Base-by-base conservation (phyloP, 2,888 invertebrate species). In the Brachynemurus nebulosus region DNA sequence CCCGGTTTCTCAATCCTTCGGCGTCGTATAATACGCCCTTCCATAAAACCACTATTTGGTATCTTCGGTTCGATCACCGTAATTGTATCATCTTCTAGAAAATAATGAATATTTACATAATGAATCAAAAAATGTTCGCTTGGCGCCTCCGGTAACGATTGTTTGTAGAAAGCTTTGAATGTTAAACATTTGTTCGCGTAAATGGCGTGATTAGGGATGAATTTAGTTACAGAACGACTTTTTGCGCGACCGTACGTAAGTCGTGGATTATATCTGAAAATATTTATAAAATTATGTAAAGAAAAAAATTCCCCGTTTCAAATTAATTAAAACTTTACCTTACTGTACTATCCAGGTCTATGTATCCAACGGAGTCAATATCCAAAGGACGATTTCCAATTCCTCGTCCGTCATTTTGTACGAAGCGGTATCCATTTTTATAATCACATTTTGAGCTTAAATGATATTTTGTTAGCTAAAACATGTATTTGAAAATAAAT, bases 151-250 rank as follows among this genome's bases (percentile, higher is more conserved):
- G 72, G 74, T 0, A 86, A 80, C 0, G 80, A 74, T 59, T 89
- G 84, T 55, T 82, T 85, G 65, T 86, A 88, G 64, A 81, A 91
- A 1, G 80, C 89, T 48, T 74, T 75, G 62, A 89, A 90, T 48
- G 78, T 78, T 19, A 92, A 70, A 54, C 83, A 81, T 57, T 86
- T 77, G 56, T 80, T 77, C 54, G 81, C 80, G 56, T 78, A 82
- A 34, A 76, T 65, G 1, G 76, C 82, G 62, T 72, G 84, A 58
- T 80, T 75, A 0, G 85, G 84, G 5, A 75, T 59, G 51, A 79
- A 79, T 11, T 71, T 70, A 1, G 74, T 72, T 17, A 73, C 56
- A 0, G 72, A 69, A 9, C 71, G 66, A 42, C 70, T 67, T 57
- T 76, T 75, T 36, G 74, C 71, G 9, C 78, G 66, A 2, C 82